Conservation (phyloP, 2,888 invertebrate species). For the Lottia gigantea region DNA sequence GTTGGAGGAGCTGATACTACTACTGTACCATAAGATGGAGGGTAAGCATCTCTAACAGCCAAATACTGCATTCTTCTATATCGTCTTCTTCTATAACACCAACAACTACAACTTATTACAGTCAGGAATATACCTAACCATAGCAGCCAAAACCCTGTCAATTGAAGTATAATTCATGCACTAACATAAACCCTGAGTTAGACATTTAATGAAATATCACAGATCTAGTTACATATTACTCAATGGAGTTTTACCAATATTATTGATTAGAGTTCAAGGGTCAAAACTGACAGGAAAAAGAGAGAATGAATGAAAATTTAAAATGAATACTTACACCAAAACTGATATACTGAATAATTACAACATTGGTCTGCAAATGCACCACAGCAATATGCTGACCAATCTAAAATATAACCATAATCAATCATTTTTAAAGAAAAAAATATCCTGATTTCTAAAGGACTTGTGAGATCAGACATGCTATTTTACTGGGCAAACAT, state of each 20-base stretch:
- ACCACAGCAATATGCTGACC: conserved; percentile 24
- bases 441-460: too few relatives aligned
- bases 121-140: conserved; percentile 41
- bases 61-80: conserved; percentile 7
- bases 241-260: too few relatives aligned
- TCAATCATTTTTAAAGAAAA: too few relatives aligned
- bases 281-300: neutral
- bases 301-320: neutral
- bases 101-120: conserved; percentile 36
- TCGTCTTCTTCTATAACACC: conserved; percentile 38
- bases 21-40: conserved; percentile 24
- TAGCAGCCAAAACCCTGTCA: conserved; percentile 51
- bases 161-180: too few relatives aligned
- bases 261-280: too few relatives aligned
- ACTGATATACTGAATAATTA: conserved; percentile 28
- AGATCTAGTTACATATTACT: too few relatives aligned
- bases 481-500: too few relatives aligned
- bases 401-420: conserved; percentile 15
- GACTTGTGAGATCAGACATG: too few relatives aligned
- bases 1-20: conserved; percentile 15
- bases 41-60: conserved; percentile 12
- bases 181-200: too few relatives aligned
- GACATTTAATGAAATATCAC: too few relatives aligned
- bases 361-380: conserved; percentile 17
- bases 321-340: conserved; percentile 41